Percentiles rank a stretch among this genome's conserved stretches.
These are phyloP conservation scores for Lepus townsendii DNA, from an alignment of 2,797 vertebrate genomes.

Conservation along the genomic window DNA sequence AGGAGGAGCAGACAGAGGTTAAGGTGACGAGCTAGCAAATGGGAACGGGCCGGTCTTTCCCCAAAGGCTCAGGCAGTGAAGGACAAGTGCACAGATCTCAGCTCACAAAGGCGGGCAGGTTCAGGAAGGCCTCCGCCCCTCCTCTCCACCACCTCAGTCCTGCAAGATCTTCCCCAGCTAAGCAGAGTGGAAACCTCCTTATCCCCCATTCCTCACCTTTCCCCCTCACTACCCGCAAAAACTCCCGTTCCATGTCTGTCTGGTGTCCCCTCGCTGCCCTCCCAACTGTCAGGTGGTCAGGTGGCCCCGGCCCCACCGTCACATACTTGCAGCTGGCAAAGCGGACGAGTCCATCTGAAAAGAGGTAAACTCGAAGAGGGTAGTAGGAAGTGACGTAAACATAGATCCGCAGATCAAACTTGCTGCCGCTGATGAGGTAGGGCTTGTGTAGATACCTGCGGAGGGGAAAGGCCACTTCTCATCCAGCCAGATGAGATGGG, in stretches of 20 bases:
- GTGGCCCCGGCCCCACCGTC: not conserved
- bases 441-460: conserved; percentile 97
- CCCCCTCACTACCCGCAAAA: not conserved
- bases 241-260: conserved; percentile 1
- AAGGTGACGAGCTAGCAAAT: not conserved
- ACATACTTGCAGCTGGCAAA: conserved; percentile 99
- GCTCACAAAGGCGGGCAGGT: not conserved
- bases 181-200: not conserved
- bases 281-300: not conserved
- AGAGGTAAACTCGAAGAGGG: conserved; percentile 97
- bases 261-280: conserved; percentile 19
- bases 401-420: conserved; percentile 98
- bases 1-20: not conserved
- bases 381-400: conserved; percentile 97
- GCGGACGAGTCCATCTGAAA: conserved; percentile 97
- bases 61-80: not conserved
- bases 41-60: not conserved
- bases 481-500: not conserved
- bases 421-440: conserved; percentile 98
- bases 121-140: conserved; percentile 32
- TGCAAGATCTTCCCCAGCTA: not conserved
- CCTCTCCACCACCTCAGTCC: not conserved
- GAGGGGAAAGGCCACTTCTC: conserved; percentile 34
- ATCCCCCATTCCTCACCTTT: not conserved
- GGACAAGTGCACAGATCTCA: not conserved